Conservation (phyloP, 2,888 invertebrate species). For the Drymonia ruficornis region DNA sequence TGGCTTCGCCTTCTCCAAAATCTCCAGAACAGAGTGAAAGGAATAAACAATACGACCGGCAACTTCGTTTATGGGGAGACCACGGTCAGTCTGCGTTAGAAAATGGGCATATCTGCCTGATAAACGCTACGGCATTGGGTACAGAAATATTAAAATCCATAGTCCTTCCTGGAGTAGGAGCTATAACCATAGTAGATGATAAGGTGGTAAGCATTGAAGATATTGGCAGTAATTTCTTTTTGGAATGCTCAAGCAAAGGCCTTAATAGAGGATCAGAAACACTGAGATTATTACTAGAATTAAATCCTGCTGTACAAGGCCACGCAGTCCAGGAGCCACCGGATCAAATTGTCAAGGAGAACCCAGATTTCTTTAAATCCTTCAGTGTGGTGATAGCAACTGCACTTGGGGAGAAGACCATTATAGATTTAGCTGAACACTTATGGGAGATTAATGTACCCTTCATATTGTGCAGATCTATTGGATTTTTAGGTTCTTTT, state of each 20-base stretch:
- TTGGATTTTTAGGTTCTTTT: constrained; percentile 96
- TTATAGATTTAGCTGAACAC: constrained; percentile 90
- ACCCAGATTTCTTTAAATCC: constrained; percentile 94
- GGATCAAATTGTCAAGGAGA: constrained; percentile 93
- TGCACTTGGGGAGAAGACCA: constrained; percentile 89
- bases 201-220: constrained; percentile 94
- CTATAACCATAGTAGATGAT: constrained; percentile 97
- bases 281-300: constrained; percentile 92
- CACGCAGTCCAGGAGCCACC: constrained; percentile 96
- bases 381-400: constrained; percentile 95
- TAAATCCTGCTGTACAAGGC: constrained; percentile 97
- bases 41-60: constrained; percentile 92
- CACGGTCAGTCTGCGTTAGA: constrained; percentile 97
- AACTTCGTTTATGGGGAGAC: constrained; percentile 98
- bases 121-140: constrained; percentile 96
- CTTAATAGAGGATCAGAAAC: constrained; percentile 93
- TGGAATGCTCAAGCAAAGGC: constrained; percentile 92
- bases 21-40: constrained; percentile 91
- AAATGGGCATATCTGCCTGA: constrained; percentile 94
- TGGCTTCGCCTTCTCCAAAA: constrained; percentile 89
- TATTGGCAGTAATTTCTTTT: constrained; percentile 97
- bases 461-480: constrained; percentile 93
- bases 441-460: constrained; percentile 95
- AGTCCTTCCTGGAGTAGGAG: constrained; percentile 96
- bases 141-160: constrained; percentile 98